Base-by-base conservation (phyloP, 2,797 vertebrate genomes). In the Phataginus tricuspis region DNA sequence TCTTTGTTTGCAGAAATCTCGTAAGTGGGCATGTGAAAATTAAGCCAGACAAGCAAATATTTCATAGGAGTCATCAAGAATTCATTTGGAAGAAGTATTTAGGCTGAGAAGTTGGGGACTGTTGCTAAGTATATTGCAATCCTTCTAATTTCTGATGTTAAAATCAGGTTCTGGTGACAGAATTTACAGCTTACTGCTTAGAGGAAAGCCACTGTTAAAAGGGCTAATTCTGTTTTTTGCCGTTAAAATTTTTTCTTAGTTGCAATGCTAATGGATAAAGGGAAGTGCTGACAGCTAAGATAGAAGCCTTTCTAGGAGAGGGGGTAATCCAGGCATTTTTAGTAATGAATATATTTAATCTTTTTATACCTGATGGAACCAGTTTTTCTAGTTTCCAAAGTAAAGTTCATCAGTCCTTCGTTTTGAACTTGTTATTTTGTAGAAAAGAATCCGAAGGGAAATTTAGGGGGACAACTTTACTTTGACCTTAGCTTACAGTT, bases 1-100 rank as follows among this genome's bases (percentile, higher is more conserved):
- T 91, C 74, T 96, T 87, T 87, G 63, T 91, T 91, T 93, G 9
- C 57, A 88, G 72, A 86, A 31, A 63, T 80, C 45, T 94, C 61
- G 25, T 51, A 88, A 94, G 75, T 66, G 64, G 37, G 71, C 85
- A 53, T 74, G 34, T 92, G 86, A 74, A 80, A 80, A 57, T 63
- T 78, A 34, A 93, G 85, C 53, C 78, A 90, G 69, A 83, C 23
- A 88, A 83, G n/a, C 93, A 87, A 16, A 10, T 84, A 83, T 63
- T 89, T 96, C 15, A 12, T 94, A 78, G 87, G 27, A 51, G 18
- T 95, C 80, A 83, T 84, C 53, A 91, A 57, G n/a, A 90, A 49
- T 90, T 71, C 23, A 78, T 45, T 86, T 91, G 25, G 57, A n/a
- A 87, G 53, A 31, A 29, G 10, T 86, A 5, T 21, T 92, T 64